Conservation (phyloP, 1,140 invertebrate species). For the Cydia pomonella region DNA sequence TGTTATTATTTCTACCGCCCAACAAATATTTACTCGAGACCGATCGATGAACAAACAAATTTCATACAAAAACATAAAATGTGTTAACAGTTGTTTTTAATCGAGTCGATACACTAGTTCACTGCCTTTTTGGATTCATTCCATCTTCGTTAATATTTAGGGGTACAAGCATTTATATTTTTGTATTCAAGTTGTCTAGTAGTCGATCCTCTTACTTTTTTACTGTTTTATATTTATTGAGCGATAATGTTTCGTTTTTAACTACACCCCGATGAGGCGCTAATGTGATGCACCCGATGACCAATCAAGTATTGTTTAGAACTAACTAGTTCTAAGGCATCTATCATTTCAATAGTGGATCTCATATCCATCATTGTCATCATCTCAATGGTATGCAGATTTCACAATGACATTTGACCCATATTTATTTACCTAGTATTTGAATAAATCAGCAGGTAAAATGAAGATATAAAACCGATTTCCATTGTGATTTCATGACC, state of each 20-base stretch:
- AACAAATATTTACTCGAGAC: slow-evolving; percentile 41
- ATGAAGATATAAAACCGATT: neutral
- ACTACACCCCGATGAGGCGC: slow-evolving; percentile 9
- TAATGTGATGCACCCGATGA: slow-evolving; percentile 15
- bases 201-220: neutral
- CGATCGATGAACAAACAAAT: neutral
- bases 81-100: neutral
- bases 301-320: slow-evolving; percentile 57
- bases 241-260: slow-evolving; percentile 38
- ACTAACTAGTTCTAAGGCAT: slow-evolving; percentile 36
- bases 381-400: neutral
- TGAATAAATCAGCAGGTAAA: neutral
- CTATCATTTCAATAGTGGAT: neutral
- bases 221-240: slow-evolving; percentile 37
- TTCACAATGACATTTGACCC: slow-evolving; percentile 1
- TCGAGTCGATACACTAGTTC: neutral
- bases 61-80: neutral
- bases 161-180: neutral
- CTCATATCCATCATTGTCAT: slow-evolving; percentile 5
- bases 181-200: slow-evolving; percentile 2
- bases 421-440: too few relatives aligned
- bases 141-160: neutral
- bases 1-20: slow-evolving; percentile 47
- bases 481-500: neutral
- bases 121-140: neutral